Evolutionary conservation across 2,888 invertebrate genomes (phyloP), one percentile per base, ranked within the genome.

Genomic region (Diloba caeruleocephala): DNA sequence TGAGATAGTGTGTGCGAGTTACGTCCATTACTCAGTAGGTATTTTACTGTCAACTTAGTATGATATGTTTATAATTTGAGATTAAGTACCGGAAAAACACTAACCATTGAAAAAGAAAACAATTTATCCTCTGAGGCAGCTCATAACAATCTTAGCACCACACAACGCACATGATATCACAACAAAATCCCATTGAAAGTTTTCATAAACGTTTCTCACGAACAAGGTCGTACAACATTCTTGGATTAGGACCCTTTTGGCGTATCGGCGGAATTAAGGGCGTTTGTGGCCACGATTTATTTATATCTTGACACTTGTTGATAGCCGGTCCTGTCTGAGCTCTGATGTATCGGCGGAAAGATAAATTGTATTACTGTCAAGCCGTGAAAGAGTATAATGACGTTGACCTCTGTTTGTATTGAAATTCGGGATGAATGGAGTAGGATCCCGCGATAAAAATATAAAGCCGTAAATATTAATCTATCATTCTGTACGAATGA

Each of bases 291-390:
- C 51, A 49, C 69, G 77, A 84, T 85, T 84, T 85, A 88, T 86
- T 77, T 81, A 78, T 81, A 79, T 77, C 84, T 82, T 74, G 88
- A 85, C 90, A 92, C 90, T 91, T 92, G 90, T 90, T 92, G 92
- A 92, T 91, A 88, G 85, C 82, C 60, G 48, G 53, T 49, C 62
- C 67, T 59, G 56, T 58, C 67, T 49, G 64, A 56, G 61, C 63
- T 62, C 63, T 74, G 79, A 81, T 78, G 79, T 81, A 84, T 81
- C 75, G 79, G 75, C 66, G 67, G 63, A 63, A 74, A 85, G 80
- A 85, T 82, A 82, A 81, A 85, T 81, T 74, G 76, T 73, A 73
- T 74, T 70, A 72, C 68, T 70, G 78, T 76, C 76, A 50, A 46
- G 44, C 70, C 58, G 63, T 74, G 73, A 78, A 81, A 76, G 71